Base-by-base conservation (phyloP, 2,888 invertebrate species). In the Apamea crenata region DNA sequence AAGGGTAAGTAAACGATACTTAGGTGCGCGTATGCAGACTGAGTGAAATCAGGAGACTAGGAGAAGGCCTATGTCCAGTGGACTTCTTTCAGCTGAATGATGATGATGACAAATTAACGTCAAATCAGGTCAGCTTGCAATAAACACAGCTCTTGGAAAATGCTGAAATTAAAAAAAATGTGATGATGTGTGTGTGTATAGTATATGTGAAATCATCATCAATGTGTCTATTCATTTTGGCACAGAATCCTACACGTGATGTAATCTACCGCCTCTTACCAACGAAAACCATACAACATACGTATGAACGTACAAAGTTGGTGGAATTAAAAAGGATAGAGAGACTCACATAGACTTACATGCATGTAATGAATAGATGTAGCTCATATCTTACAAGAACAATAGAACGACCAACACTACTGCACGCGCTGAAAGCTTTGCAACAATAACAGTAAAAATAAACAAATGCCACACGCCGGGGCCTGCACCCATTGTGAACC, bases 381-480 rank as follows among this genome's bases (percentile, higher is more conserved):
- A 76, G 68, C 44, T 68, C 63, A 66, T 70, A 83, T 82, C 80
- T 83, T 84, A 73, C 73, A 80, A 78, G 71, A 84, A 86, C 87
- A 89, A 88, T 77, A 74, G 73, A 63, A 70, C 67, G n/a, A n/a
- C n/a, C 56, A 63, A 70, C 63, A 74, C 66, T 73, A 61, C 74
- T 47, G 53, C 61, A 73, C 67, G 32, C 73, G n/a, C 67, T 79
- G 78, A 82, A 87, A 88, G 89, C 84, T 80, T 85, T 83, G 88
- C 82, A 70, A 75, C 86, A 86, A 78, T 89, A 87, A 88, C 87
- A 88, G 83, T 85, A 87, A 91, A 90, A 90, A 90, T 87, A 91
- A 91, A 90, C 86, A 89, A 89, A 87, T 65, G 82, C 79, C 44
- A 81, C 75, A 74, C 78, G 74, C 78, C 32, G 69, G 70, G n/a